Evolutionary conservation across 2,113 vertebrate genomes (phyloP).

Genomic region (Myrmecophaga tridactyla): DNA sequence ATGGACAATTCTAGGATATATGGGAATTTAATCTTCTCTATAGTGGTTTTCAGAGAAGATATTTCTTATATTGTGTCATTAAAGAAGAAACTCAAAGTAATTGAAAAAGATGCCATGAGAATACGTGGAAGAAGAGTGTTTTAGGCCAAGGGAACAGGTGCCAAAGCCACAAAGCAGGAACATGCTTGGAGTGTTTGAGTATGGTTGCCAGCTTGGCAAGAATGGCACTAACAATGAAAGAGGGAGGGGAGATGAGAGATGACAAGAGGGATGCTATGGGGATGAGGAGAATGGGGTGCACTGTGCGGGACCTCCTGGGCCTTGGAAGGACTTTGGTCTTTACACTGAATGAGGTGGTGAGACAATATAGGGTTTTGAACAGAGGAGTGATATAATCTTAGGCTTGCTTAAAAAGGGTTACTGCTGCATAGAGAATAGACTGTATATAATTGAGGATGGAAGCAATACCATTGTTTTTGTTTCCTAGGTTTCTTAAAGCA

Average conservation of each 20-base stretch:
- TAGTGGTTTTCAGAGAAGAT: not conserved
- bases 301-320: not conserved
- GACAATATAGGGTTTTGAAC: not conserved
- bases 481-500: no score
- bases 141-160: not conserved
- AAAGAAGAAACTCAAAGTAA: not conserved
- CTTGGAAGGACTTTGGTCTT: not conserved
- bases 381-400: not conserved
- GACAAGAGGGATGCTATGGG: fast-evolving
- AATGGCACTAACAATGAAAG: not conserved
- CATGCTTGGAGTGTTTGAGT: not conserved
- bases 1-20: not conserved
- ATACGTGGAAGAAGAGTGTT: not conserved
- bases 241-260: not conserved
- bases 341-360: not conserved
- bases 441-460: fast-evolving
- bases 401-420: not conserved
- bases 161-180: not conserved
- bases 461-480: no score
- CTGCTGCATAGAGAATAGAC: not conserved
- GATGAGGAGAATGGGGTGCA: no score
- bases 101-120: not conserved
- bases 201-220: not conserved
- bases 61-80: not conserved
- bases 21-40: not conserved